Evolutionary conservation across 2,888 invertebrate genomes (phyloP), one percentile per base, ranked within the genome.

Genomic region (Adelognathus sp.): DNA sequence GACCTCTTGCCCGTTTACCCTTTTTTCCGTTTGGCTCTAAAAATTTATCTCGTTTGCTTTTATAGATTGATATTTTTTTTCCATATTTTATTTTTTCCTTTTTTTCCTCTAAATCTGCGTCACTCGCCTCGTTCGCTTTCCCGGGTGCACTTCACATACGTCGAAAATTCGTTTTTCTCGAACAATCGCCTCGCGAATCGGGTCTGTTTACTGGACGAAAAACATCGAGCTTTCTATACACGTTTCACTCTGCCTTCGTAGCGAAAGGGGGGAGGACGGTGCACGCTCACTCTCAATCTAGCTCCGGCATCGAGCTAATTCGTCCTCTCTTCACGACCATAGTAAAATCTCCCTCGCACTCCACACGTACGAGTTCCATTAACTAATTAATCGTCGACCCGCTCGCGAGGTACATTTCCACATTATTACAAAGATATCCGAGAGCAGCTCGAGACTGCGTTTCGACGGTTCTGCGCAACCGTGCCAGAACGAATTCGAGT

Each of bases 1-100:
- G 64, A 79, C 74, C 74, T 74, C 78, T 74, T 74, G 70, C 74
- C 67, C 77, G 50, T 70, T 67, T 31, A 31, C 24, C 56, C 31
- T 36, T 52, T 27, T 36, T 52, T 27, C 39, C 39, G 39, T 41
- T 46, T 11, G 6, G 21, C 18, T 46, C 21, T 6, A 46, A 46
- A n/a, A 33, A 24, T 9, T 33, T 6, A 11, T 29, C 18, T 64
- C 24, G 31, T 33, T 60, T 24, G 24, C 11, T 39, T 24, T 21
- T 46, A 9, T 64, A 31, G 18, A 6, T 36, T 24, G 9, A n/a
- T 9, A 21, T 36, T 1, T 29, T 39, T 56, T 61, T 31, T 21
- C 11, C 4, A 14, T n/a, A 36, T 29, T 14, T 52, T 5, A 27
- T n/a, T 41, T 7, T 56, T 0, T 33, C 16, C 29, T 16, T 36